These are phyloP conservation scores for Agrypnia vestita DNA, from an alignment of 1,140 invertebrate species.

Conservation along the genomic window DNA sequence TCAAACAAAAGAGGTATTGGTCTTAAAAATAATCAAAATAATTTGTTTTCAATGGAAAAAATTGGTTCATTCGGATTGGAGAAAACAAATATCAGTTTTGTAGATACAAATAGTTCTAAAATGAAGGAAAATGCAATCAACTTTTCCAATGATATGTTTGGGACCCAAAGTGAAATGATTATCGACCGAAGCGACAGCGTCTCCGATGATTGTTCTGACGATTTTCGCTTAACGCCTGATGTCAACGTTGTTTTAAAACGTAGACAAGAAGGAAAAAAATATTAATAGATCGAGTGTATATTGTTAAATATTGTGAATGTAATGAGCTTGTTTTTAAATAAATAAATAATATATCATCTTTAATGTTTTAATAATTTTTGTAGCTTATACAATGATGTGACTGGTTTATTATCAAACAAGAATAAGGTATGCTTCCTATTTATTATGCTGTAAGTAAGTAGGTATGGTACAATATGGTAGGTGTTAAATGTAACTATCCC, in stretches of 20 bases:
- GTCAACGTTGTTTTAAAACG: slow-evolving; percentile 26
- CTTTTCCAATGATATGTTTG: slow-evolving; percentile 39
- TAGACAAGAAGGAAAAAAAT: slow-evolving; percentile 9
- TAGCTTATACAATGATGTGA: no score
- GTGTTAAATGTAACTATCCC: no score
- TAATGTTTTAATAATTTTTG: no score
- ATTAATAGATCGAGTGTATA: not conserved
- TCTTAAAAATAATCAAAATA: not conserved
- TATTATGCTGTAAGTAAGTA: no score
- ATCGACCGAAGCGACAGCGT: not conserved
- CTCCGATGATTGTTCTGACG: slow-evolving; percentile 1
- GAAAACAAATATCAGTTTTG: not conserved
- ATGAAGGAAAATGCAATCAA: not conserved
- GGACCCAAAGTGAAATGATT: not conserved
- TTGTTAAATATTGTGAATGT: not conserved
- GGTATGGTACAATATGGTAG: no score
- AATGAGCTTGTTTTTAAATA: not conserved
- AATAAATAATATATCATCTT: not conserved
- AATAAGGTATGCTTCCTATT: no score
- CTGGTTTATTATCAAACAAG: no score
- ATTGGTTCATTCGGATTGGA: not conserved
- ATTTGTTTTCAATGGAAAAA: slow-evolving; percentile 1
- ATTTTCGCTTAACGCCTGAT: slow-evolving; percentile 46
- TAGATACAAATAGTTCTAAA: not conserved
- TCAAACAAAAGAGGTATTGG: not conserved